Evolutionary conservation across 2,797 vertebrate species (phyloP).

Genomic region (Aphelocoma californica): DNA sequence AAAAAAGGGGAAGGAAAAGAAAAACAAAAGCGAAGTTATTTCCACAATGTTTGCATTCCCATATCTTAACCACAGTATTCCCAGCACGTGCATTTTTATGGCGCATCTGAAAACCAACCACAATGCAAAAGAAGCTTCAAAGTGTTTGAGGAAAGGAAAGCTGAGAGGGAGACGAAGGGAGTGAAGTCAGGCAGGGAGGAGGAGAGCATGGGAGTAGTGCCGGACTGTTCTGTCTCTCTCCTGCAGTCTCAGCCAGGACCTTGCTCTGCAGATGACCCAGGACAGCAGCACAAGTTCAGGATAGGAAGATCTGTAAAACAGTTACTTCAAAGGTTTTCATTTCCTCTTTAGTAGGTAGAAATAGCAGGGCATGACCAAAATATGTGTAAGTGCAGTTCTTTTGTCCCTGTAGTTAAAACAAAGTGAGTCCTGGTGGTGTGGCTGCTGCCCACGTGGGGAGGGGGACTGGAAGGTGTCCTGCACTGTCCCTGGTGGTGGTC

Average conservation of each 20-base stretch:
- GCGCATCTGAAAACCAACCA: constrained; percentile 12
- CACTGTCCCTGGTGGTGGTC: neutral
- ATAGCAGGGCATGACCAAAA: neutral
- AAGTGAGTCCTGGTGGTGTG: neutral
- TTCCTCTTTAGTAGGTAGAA: neutral
- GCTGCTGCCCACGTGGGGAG: neutral
- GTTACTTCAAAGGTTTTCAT: neutral
- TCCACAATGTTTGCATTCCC: constrained; percentile 28
- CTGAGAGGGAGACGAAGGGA: neutral
- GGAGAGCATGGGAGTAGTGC: neutral
- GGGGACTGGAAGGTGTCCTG: neutral
- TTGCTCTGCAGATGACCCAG: neutral
- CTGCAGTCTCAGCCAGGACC: neutral
- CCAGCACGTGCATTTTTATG: neutral
- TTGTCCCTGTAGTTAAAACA: neutral
- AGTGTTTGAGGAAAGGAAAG: neutral
- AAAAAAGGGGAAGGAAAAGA: constrained; percentile 21
- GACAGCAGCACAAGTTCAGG: neutral
- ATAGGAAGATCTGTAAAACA: neutral
- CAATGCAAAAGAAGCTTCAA: neutral
- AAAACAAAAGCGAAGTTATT: constrained; percentile 43
- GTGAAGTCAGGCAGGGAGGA: neutral
- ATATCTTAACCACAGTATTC: constrained; percentile 28
- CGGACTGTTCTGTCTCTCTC: neutral
- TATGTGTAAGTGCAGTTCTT: neutral